Conservation (phyloP, 1,140 invertebrate species). For the Copidosoma floridanum region DNA sequence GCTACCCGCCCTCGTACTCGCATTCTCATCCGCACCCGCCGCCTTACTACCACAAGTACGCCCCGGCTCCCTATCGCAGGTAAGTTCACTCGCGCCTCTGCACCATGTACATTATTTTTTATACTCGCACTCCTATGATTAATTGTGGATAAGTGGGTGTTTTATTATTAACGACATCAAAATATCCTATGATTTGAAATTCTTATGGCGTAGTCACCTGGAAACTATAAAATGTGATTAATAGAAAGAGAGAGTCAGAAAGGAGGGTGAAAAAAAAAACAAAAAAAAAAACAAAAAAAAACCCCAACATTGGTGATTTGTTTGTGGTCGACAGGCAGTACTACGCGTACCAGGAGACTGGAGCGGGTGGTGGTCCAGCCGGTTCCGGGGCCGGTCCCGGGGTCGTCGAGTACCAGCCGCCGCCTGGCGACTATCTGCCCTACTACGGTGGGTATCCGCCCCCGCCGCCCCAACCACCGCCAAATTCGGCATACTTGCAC, state of each 20-base stretch:
- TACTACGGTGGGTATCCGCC: conserved; percentile 61
- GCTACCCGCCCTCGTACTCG: conserved; percentile 62
- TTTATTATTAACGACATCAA: too few relatives aligned
- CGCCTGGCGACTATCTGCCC: conserved; percentile 48
- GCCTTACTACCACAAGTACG: conserved; percentile 68
- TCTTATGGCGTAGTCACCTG: too few relatives aligned
- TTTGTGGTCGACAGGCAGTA: conserved; percentile 49
- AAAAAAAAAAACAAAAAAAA: too few relatives aligned
- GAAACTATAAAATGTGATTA: too few relatives aligned
- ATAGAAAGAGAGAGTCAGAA: too few relatives aligned
- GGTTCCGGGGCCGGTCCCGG: conserved; percentile 41
- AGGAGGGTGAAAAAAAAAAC: too few relatives aligned
- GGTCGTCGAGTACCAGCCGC: conserved; percentile 50
- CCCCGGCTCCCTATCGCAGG: conserved; percentile 59
- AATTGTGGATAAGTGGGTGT: too few relatives aligned
- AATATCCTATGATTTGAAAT: too few relatives aligned
- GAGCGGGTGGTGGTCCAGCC: conserved; percentile 43
- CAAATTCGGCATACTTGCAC: conserved; percentile 60
- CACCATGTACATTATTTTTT: too few relatives aligned
- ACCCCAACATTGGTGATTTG: too few relatives aligned
- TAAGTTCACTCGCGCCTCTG: conserved; percentile 27
- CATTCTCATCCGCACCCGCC: conserved; percentile 58
- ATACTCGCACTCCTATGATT: too few relatives aligned
- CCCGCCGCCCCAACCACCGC: conserved; percentile 66
- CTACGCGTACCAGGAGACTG: conserved; percentile 50